Base-by-base conservation (phyloP, 2,113 vertebrate species). In the Columba janthina region DNA sequence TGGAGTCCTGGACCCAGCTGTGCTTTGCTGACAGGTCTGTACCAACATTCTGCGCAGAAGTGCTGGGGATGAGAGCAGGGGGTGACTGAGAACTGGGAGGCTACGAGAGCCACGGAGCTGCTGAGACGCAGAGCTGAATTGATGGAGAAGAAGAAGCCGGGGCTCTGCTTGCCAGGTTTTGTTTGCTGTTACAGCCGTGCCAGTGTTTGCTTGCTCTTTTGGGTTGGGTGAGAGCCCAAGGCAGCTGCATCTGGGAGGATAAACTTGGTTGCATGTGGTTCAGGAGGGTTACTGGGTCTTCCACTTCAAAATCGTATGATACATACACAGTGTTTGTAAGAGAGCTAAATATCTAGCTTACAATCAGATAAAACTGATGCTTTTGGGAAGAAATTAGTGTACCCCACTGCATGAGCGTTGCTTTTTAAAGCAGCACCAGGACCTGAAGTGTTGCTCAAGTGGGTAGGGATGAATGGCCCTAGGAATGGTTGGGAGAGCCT, bases 321-420 rank as follows among this genome's bases (percentile, higher is more conserved):
- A 3, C 2, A 1, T 4, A 5, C 3, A 18, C 11, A 5, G 17
- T 0, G 13, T 5, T 9, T 10, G 9, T 40, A 50, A 46, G 44
- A 19, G 34, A 24, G 54, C 4, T 9, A 19, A 15, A 44, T 66
- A 81, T 64, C 38, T 48, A 22, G 2, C 6, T 54, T 11, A n/a
- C 11, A 10, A 57, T 51, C 15, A 13, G 51, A 24, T 8, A 19
- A 31, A 46, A 38, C 1, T 0, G 25, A 7, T 26, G 11, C 8
- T 19, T 71, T 24, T 4, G 11, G 36, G 67, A 32, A 46, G 58
- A 51, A 20, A 48, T 2, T 1, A 2, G 15, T 4, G 16, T 38
- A 32, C 4, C 8, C 6, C 4, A 0, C 21, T 24, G 38, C 20
- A 4, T 2, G 5, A 46, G 44, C 2, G 18, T 14, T 60, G 57